Base-by-base conservation (phyloP, 37 sponge, comb jelly and placozoan genomes). In the Cladorhizidae sp. region DNA sequence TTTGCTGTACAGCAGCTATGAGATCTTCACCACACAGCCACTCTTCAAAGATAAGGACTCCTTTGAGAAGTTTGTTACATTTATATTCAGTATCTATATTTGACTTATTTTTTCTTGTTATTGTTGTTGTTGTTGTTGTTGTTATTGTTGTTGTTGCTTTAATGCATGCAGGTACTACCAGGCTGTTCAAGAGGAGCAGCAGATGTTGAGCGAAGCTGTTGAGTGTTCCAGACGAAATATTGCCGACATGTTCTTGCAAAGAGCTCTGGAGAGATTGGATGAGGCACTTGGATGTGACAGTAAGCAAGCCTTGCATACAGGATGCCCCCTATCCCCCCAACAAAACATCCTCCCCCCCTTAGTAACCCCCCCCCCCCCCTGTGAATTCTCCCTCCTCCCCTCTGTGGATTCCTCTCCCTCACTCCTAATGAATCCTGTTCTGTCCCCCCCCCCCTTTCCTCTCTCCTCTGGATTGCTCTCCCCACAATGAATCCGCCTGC, bases 1-100 rank as follows among this genome's bases (percentile, higher is more conserved):
- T 22, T 29, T 76, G 54, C 80, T 83, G 39, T 94, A 64, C 35
- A 79, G 86, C 25, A 70, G 76, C 20, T 94, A 91, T 84, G 79
- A 79, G 26, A 70, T 94, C 21, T 50, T 32, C 38, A 67, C 79
- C 12, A 74, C 89, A 9, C 28, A 54, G 32, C 82, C 92, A 21
- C 73, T 94, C n/a, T 94, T 94, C 54, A 0, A 56, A 1, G 61
- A 85, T 28, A 37, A 23, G 12, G 86, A 94, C 65, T 77, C 87
- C 2, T 89, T 91, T 87, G 70, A 59, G 17, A 80, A 64, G 95
- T 90, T 40, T 65, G 36, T 15, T 5, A 5, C 35, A 31, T 32
- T 33, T 3, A 29, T 33, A 58, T 1, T 65, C 41, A 49, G n/a
- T n/a, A n/a, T n/a, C n/a, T n/a, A n/a, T n/a, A n/a, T n/a, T n/a